These are phyloP conservation scores for Toxostoma redivivum DNA, from an alignment of 2,113 vertebrate species.

Conservation along the genomic window DNA sequence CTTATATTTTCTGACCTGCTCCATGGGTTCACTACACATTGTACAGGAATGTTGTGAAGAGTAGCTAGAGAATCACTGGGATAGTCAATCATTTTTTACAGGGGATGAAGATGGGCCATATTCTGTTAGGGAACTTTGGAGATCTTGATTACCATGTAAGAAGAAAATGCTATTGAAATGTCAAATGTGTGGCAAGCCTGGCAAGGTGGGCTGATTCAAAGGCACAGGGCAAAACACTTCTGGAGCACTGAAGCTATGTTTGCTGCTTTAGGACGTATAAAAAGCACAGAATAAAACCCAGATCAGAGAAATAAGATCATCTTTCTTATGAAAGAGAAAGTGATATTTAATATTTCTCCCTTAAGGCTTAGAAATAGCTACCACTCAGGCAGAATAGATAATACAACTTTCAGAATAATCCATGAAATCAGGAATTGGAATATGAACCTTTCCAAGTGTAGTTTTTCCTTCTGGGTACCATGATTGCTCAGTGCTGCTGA, in stretches of 20 bases:
- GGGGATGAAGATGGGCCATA: not conserved
- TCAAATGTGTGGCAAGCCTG: not conserved
- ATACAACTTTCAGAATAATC: not conserved
- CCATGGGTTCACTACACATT: not conserved
- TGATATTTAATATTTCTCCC: constrained; percentile 22
- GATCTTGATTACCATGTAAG: not conserved
- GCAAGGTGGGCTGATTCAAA: not conserved
- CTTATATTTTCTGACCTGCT: not conserved
- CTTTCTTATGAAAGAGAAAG: not conserved
- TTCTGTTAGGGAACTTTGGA: not conserved
- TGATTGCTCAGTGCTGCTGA: not conserved
- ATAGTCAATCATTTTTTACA: not conserved
- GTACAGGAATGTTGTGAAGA: not conserved
- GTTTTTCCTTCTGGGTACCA: not conserved
- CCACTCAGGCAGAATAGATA: constrained; percentile 4
- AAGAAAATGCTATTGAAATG: not conserved
- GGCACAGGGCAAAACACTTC: not conserved
- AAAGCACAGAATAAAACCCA: not conserved
- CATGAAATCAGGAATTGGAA: not conserved
- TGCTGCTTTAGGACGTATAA: not conserved
- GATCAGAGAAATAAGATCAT: constrained; percentile 5
- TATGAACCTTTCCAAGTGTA: not conserved
- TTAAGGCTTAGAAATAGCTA: constrained; percentile 32
- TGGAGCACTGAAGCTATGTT: not conserved
- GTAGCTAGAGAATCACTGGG: not conserved